phyloP scores from a whole-genome alignment of 2,113 vertebrate genomes.

The Chloropsis cyanopogon region DNA sequence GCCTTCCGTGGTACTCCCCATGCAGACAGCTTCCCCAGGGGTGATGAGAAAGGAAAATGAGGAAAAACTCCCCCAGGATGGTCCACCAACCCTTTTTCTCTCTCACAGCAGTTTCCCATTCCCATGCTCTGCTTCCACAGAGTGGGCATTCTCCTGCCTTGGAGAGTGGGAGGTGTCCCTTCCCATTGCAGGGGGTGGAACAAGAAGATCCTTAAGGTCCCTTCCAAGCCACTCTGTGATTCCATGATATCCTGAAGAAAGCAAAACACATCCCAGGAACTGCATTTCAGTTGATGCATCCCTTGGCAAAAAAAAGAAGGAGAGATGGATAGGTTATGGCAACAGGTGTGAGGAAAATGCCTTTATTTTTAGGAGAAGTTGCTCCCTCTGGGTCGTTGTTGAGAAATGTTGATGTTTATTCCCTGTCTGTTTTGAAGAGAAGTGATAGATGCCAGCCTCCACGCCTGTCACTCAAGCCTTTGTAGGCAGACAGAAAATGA shows the following conservation, averaged over 20 bases:
- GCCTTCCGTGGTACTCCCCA: not conserved
- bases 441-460: constrained; percentile 30
- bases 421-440: not conserved
- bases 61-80: not conserved
- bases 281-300: not conserved
- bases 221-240: not conserved
- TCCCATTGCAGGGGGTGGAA: not conserved
- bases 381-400: not conserved
- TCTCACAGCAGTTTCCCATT: not conserved
- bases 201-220: not conserved
- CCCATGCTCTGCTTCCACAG: not conserved
- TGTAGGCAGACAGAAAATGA: not conserved
- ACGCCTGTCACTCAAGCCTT: not conserved
- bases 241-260: not conserved
- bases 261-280: not conserved
- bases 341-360: not conserved
- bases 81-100: not conserved
- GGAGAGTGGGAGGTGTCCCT: not conserved
- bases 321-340: not conserved
- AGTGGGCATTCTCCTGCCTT: not conserved
- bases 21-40: not conserved
- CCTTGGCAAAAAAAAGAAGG: not conserved
- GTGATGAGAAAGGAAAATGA: not conserved
- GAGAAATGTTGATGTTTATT: constrained; percentile 7
- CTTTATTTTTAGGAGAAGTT: not conserved